These are phyloP conservation scores for Acyrthosiphon pisum DNA, from an alignment of 1,140 invertebrate genomes.

Conservation along the genomic window DNA sequence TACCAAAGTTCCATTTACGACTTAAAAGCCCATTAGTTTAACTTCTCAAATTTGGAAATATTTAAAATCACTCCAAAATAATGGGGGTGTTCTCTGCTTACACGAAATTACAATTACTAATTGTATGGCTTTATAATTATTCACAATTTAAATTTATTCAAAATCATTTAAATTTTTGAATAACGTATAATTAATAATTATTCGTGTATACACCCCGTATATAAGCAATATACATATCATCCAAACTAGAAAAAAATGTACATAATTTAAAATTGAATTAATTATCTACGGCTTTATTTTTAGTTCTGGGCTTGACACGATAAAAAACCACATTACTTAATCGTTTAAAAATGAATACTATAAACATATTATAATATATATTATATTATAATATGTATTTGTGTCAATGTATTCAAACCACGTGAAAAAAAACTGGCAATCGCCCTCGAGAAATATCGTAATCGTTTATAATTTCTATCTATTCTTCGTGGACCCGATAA, in stretches of 20 bases:
- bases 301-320: not conserved
- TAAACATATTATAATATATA: no score
- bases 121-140: not conserved
- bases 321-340: not conserved
- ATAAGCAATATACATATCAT: not conserved
- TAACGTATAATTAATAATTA: not conserved
- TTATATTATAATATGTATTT: not conserved
- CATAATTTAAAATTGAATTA: not conserved
- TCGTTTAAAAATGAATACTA: not conserved
- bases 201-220: not conserved
- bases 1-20: not conserved
- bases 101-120: not conserved
- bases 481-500: not conserved
- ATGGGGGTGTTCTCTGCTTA: not conserved
- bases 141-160: not conserved
- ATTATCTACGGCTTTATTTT: not conserved
- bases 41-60: not conserved
- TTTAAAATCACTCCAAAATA: not conserved
- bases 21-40: not conserved
- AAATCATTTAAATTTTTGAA: not conserved
- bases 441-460: not conserved
- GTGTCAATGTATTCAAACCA: not conserved
- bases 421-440: not conserved
- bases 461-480: constrained; percentile 12
- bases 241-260: not conserved